Conservation (phyloP, 2,113 vertebrate genomes). For the Ochotona princeps region DNA sequence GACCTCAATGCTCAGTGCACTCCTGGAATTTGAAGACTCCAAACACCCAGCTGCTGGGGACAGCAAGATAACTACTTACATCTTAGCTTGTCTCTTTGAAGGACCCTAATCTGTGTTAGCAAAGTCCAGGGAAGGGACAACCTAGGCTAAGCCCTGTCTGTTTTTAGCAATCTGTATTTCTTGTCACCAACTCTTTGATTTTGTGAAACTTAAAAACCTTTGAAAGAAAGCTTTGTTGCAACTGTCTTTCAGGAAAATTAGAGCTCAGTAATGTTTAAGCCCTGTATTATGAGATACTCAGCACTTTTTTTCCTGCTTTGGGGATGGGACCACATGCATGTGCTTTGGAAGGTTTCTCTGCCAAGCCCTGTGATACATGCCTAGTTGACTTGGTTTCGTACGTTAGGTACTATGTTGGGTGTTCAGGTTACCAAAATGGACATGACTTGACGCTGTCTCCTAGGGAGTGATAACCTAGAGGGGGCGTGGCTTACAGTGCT, state of each 20-base stretch:
- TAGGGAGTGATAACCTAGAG: background rate
- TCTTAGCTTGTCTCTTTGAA: background rate
- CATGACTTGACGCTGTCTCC: background rate
- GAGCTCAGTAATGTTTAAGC: background rate
- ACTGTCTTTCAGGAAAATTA: slow-evolving; percentile 4
- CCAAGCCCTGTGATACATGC: background rate
- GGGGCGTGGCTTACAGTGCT: background rate
- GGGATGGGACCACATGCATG: background rate
- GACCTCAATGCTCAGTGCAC: rapidly evolving
- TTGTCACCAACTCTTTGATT: background rate
- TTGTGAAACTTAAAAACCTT: background rate
- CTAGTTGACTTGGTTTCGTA: background rate
- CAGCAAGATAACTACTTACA: background rate
- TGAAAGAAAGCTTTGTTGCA: background rate
- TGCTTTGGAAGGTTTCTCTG: background rate
- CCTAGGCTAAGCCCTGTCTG: background rate
- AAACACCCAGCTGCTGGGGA: background rate
- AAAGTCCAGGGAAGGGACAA: background rate
- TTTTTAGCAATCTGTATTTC: background rate
- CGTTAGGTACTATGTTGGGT: background rate
- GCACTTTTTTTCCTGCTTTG: background rate
- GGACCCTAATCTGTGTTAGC: background rate
- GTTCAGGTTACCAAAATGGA: background rate
- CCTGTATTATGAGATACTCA: background rate
- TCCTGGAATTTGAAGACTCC: background rate